These are phyloP conservation scores for Lamellibrachia luymesi DNA, from an alignment of 1,140 invertebrate species.

Conservation along the genomic window DNA sequence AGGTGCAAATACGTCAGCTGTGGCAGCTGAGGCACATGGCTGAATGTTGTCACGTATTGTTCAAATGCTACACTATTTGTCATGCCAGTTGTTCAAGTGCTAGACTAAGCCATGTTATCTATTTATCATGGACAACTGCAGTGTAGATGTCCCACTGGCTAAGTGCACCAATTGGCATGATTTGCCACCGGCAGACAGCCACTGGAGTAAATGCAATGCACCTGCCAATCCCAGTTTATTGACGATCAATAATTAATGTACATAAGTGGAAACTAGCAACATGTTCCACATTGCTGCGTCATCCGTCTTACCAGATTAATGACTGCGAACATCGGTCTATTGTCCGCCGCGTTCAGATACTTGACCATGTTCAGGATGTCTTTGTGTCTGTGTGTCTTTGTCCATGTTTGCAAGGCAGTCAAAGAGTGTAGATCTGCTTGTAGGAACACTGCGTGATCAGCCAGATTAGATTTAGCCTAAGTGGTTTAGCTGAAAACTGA, in stretches of 20 bases:
- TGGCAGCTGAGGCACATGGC: too few species aligned
- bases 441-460: not conserved
- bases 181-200: not conserved
- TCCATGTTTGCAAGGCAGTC: not conserved
- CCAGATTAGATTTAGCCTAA: not conserved
- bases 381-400: not conserved
- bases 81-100: not conserved
- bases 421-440: not conserved
- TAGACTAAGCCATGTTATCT: not conserved
- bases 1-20: too few species aligned
- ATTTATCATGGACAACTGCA: not conserved
- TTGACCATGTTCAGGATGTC: not conserved
- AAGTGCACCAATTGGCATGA: not conserved
- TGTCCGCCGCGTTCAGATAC: not conserved
- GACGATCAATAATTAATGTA: not conserved
- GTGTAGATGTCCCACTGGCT: not conserved
- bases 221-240: not conserved
- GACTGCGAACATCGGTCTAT: not conserved
- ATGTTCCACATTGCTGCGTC: not conserved
- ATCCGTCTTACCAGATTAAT: not conserved
- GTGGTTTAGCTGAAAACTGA: too few species aligned
- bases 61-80: too few species aligned
- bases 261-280: not conserved
- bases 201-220: not conserved
- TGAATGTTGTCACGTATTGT: too few species aligned